Evolutionary conservation across 2,888 invertebrate genomes (phyloP).

Genomic region (Tillus elongatus): DNA sequence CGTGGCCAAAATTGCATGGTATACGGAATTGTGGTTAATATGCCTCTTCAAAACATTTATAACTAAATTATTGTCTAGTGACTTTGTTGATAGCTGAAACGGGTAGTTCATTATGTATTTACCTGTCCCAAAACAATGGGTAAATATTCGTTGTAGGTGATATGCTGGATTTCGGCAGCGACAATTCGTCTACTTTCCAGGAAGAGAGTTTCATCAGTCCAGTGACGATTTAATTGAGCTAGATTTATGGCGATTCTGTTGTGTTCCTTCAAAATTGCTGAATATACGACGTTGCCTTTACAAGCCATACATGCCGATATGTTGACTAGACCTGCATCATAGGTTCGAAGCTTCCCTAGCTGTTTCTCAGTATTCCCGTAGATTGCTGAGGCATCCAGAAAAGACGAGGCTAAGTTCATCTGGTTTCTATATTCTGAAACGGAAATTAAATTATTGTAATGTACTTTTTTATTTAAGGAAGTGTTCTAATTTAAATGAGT

Average conservation of each 20-base stretch:
- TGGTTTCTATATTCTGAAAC: constrained; percentile 64
- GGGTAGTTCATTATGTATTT: constrained; percentile 28
- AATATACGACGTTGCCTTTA: constrained; percentile 63
- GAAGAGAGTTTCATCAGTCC: constrained; percentile 71
- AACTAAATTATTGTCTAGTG: too few relatives aligned
- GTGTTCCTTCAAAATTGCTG: constrained; percentile 65
- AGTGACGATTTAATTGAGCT: constrained; percentile 62
- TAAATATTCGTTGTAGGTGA: constrained; percentile 75
- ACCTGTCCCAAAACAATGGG: constrained; percentile 70
- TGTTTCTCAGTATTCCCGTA: constrained; percentile 71
- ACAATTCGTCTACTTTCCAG: constrained; percentile 66
- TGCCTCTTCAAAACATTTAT: too few relatives aligned
- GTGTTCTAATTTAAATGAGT: too few relatives aligned
- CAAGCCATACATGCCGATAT: constrained; percentile 55
- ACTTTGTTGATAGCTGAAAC: too few relatives aligned
- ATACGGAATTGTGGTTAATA: too few relatives aligned
- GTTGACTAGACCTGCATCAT: constrained; percentile 62
- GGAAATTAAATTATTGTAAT: too few relatives aligned
- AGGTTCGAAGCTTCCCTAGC: constrained; percentile 58
- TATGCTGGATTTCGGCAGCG: constrained; percentile 72
- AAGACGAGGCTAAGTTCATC: constrained; percentile 76
- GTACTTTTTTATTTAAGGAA: too few relatives aligned
- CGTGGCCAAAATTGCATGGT: too few relatives aligned
- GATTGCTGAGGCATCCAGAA: constrained; percentile 73
- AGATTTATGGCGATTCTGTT: constrained; percentile 67